Conservation (phyloP, 2,888 invertebrate species). For the Amiota communis region DNA sequence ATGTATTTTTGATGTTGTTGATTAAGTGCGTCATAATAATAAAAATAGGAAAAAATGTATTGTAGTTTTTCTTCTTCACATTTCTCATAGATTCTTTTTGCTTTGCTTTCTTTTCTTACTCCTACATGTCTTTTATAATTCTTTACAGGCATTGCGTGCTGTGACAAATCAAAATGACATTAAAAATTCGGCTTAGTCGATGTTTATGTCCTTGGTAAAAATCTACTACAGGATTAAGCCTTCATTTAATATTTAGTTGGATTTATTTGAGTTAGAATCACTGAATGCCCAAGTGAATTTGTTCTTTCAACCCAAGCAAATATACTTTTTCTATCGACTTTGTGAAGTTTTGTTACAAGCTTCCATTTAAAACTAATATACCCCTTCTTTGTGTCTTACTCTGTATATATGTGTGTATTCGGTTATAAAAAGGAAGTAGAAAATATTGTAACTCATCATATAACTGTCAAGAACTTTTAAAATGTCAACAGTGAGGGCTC, state of each 20-base stretch:
- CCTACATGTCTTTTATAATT: neutral
- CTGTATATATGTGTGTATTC: neutral
- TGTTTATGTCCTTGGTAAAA: too few relatives aligned
- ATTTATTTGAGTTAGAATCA: too few relatives aligned
- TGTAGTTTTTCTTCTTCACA: constrained; percentile 1
- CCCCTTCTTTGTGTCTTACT: too few relatives aligned
- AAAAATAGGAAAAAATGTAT: constrained; percentile 14
- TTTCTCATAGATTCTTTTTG: constrained; percentile 6
- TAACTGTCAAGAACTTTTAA: constrained; percentile 20
- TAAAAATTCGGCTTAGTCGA: too few relatives aligned
- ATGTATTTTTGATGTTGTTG: constrained; percentile 25
- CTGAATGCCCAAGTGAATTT: too few relatives aligned
- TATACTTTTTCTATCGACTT: too few relatives aligned
- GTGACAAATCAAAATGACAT: neutral
- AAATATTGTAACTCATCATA: constrained; percentile 21
- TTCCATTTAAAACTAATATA: too few relatives aligned
- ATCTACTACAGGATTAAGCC: too few relatives aligned
- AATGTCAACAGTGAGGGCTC: constrained; percentile 6
- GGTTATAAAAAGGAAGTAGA: neutral
- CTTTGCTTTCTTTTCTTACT: neutral
- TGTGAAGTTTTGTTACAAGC: too few relatives aligned
- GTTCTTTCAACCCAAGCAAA: too few relatives aligned
- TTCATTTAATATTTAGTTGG: too few relatives aligned
- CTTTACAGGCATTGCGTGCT: neutral
- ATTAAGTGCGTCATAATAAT: constrained; percentile 27